phyloP scores from a whole-genome alignment of 2,113 vertebrate genomes.

The Phylloscopus whistleri region DNA sequence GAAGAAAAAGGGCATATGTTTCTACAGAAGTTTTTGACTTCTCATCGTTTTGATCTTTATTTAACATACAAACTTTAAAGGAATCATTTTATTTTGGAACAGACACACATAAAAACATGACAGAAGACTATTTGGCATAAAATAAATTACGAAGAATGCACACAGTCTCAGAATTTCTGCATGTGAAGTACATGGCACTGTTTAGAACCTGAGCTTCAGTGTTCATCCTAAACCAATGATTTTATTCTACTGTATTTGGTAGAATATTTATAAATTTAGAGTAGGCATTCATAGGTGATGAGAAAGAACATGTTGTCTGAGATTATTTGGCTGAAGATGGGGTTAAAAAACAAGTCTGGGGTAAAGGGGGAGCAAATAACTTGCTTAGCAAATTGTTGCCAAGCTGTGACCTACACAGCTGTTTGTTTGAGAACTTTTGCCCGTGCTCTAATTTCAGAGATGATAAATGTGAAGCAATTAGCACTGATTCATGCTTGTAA shows the following conservation, averaged over 20 bases:
- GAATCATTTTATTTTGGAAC: background rate
- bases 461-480: constrained; percentile 62
- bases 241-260: background rate
- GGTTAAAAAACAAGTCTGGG: background rate
- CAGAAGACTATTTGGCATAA: background rate
- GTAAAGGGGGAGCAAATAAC: background rate
- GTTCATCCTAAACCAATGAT: background rate
- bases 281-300: background rate
- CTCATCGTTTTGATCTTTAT: background rate
- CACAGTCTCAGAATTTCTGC: background rate
- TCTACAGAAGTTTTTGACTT: background rate
- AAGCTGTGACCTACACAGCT: constrained; percentile 50
- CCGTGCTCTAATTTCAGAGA: constrained; percentile 33
- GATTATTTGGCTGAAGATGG: background rate
- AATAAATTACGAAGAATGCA: background rate
- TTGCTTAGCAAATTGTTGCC: background rate
- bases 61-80: background rate
- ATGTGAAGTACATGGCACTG: background rate
- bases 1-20: background rate
- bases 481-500: constrained; percentile 54
- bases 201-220: background rate
- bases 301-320: background rate
- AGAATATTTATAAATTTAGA: background rate
- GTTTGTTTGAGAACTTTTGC: constrained; percentile 42
- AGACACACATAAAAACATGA: background rate